These are phyloP conservation scores for Lates calcarifer DNA, from an alignment of 2,113 vertebrate species.

Conservation along the genomic window DNA sequence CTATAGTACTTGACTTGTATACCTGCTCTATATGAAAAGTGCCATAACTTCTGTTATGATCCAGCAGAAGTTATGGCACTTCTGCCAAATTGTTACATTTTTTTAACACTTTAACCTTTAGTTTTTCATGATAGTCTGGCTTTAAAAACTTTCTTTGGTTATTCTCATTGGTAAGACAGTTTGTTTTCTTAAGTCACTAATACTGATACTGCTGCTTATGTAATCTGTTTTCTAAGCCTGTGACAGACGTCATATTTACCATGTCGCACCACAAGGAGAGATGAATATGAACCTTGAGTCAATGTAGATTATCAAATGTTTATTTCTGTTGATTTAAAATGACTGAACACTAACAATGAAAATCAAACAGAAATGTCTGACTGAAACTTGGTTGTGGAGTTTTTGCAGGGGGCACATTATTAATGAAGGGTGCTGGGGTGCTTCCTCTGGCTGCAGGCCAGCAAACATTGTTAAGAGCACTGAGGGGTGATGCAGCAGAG, in stretches of 20 bases:
- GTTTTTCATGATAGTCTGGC: too few species aligned
- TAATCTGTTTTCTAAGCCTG: slow-evolving; percentile 10
- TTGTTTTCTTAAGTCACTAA: not conserved
- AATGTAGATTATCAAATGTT: not conserved
- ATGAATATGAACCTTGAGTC: not conserved
- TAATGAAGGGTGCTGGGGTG: not conserved
- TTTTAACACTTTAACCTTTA: too few species aligned
- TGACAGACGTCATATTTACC: not conserved
- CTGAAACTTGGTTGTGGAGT: not conserved
- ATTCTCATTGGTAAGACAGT: not conserved
- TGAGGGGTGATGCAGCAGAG: not conserved
- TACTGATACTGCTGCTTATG: slow-evolving; percentile 18
- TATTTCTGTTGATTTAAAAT: not conserved
- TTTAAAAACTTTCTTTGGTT: not conserved
- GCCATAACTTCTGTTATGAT: too few species aligned
- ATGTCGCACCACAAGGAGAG: not conserved
- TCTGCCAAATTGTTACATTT: too few species aligned
- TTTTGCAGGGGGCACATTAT: not conserved
- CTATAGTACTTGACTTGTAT: too few species aligned
- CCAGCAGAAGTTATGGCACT: too few species aligned
- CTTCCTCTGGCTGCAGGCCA: too few species aligned
- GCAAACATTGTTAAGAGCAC: too few species aligned
- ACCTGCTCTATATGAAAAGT: too few species aligned
- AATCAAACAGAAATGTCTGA: not conserved
- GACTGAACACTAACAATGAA: not conserved